These are phyloP conservation scores for Oxytorus armatus DNA, from an alignment of 2,888 invertebrate genomes.

Conservation along the genomic window DNA sequence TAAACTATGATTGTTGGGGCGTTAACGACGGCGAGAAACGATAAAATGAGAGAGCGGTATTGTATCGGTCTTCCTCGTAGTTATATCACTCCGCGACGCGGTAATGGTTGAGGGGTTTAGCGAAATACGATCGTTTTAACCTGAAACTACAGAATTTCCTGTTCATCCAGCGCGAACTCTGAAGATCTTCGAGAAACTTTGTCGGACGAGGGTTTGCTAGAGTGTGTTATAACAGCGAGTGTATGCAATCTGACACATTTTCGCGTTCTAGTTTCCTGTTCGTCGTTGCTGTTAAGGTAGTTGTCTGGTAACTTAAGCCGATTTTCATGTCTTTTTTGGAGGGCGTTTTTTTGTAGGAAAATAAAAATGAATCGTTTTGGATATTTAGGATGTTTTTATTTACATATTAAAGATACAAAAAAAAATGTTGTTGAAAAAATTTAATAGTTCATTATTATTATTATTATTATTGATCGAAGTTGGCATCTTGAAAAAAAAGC, in stretches of 20 bases:
- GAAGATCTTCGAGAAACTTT: constrained; percentile 52
- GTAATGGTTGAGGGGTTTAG: constrained; percentile 28
- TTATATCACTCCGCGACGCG: constrained; percentile 25
- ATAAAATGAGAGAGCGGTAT: constrained; percentile 35
- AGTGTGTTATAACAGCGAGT: not conserved
- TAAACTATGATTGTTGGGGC: constrained; percentile 65
- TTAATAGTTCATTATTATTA: too few relatives aligned
- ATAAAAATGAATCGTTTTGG: too few relatives aligned
- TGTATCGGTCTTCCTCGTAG: constrained; percentile 53
- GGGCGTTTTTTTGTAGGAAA: too few relatives aligned
- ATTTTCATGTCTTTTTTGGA: too few relatives aligned
- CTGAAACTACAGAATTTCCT: constrained; percentile 56
- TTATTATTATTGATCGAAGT: too few relatives aligned
- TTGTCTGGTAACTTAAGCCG: too few relatives aligned
- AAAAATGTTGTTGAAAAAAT: too few relatives aligned
- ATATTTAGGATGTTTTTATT: too few relatives aligned
- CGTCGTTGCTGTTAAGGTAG: too few relatives aligned
- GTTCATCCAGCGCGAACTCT: constrained; percentile 47
- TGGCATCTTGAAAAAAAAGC: too few relatives aligned
- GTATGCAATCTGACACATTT: constrained; percentile 41
- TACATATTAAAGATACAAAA: too few relatives aligned
- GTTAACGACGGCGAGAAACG: constrained; percentile 47
- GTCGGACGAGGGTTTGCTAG: constrained; percentile 3
- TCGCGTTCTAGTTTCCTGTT: constrained; percentile 32
- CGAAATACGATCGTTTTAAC: constrained; percentile 52